Conservation (phyloP, 2,888 invertebrate species). For the Hirtodrosophila histrioides region DNA sequence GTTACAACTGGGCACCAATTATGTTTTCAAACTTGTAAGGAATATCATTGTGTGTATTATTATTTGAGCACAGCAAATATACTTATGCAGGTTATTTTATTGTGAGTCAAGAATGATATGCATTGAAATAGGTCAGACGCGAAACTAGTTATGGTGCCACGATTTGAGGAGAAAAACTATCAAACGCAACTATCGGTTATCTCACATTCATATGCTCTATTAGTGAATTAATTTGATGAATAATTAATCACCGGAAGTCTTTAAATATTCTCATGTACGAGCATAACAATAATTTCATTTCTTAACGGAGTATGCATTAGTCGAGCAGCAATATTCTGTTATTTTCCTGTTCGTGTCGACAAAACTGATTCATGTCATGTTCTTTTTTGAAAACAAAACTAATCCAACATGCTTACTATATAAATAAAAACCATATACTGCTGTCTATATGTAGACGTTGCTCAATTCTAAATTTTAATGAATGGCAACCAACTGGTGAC, state of each 20-base stretch:
- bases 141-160: no score
- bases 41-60: no score
- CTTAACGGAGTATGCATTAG: constrained; percentile 2
- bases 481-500: constrained; percentile 46
- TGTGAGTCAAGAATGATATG: no score
- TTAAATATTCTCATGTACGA: no score
- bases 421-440: constrained; percentile 29
- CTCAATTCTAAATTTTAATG: constrained; percentile 31
- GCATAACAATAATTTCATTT: neutral
- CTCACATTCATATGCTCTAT: no score
- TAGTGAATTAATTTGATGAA: no score
- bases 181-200: no score
- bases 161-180: no score
- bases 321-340: constrained; percentile 4
- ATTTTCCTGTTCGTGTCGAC: constrained; percentile 7
- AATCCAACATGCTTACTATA: constrained; percentile 27
- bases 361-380: constrained; percentile 38
- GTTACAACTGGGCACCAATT: neutral
- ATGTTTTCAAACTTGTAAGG: neutral
- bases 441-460: constrained; percentile 4
- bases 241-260: no score
- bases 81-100: no score
- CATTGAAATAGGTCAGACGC: no score
- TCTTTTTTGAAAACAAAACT: constrained; percentile 23
- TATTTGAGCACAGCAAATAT: no score